Percentiles rank a stretch among this genome's conserved stretches.
Evolutionary conservation across 2,113 vertebrate species (phyloP).

Genomic region (Anseranas semipalmata): DNA sequence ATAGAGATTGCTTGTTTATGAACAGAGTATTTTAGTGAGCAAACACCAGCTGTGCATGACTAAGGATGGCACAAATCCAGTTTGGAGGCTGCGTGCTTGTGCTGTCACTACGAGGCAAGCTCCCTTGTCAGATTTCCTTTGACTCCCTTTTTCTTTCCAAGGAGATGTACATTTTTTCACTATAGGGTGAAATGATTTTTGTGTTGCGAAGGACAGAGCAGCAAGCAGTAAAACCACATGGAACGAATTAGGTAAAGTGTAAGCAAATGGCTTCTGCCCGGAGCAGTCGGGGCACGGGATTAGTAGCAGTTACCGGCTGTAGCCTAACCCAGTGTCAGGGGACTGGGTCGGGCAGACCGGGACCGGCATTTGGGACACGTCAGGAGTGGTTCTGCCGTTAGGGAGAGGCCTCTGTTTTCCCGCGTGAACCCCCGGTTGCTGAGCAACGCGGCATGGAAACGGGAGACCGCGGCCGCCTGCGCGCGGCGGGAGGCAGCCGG

Average conservation of each 20-base stretch:
- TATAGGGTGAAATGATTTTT: background rate
- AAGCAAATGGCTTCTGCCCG: background rate
- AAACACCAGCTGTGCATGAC: conserved; percentile 76
- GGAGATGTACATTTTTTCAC: conserved; percentile 49
- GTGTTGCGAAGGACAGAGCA: background rate
- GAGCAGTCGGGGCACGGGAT: rapidly evolving
- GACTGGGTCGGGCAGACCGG: background rate
- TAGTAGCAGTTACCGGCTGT: background rate
- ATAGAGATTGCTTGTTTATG: conserved; percentile 75
- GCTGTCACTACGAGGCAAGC: conserved; percentile 32
- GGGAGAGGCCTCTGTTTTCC: background rate
- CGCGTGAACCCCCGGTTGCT: background rate
- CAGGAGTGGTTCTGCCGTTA: rapidly evolving
- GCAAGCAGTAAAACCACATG: background rate
- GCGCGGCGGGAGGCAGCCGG: no score
- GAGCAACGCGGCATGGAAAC: no score
- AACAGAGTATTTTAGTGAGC: conserved; percentile 75
- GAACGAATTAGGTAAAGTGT: background rate
- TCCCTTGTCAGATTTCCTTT: conserved; percentile 50
- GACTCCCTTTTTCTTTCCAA: conserved; percentile 34
- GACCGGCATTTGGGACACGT: rapidly evolving
- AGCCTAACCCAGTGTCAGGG: background rate
- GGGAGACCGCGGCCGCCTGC: no score
- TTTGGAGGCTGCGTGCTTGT: conserved; percentile 48
- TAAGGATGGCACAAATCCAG: conserved; percentile 74